Base-by-base conservation (phyloP, 2,113 vertebrate genomes). In the Edolisoma coerulescens region DNA sequence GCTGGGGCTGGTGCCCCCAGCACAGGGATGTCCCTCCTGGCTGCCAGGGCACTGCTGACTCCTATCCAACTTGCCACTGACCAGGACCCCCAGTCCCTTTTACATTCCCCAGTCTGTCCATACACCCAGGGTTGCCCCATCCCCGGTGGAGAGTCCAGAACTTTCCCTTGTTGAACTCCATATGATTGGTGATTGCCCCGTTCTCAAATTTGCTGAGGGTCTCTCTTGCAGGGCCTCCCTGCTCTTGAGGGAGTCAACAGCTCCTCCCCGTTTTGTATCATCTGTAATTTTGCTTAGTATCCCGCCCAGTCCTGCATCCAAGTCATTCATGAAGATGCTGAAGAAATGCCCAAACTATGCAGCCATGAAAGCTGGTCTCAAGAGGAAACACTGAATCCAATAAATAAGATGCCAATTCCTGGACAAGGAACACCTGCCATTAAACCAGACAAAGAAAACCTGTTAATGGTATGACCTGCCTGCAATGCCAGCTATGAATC, bases 11-110 rank as follows among this genome's bases (percentile, higher is more conserved):
- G 4, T 44, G 20, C 0, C 16, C 22, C 15, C 16, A 44, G 13
- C 1, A 32, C 10, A 26, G 16, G 10, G 17, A 5, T 44, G 47
- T 7, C 13, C 47, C 33, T 44, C 27, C 37, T 52, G 45, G 24
- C 26, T 52, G 56, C 32, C 16, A 61, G 26, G 16, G 11, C 14
- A 33, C 39, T 45, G 13, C 22, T 53, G 33, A 9, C 9, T 45
- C 41, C 8, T 37, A 8, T 23, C 3, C 32, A 52, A 7, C 16
- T 16, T 53, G 39, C 11, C 57, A 37, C 19, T 0, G 0, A 22
- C 21, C 11, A 45, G 47, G 11, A 73, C 3, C 11, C 7, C 33
- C 5, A 53, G 4, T 9, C 18, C 13, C 32, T 52, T 30, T 45
- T 27, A 50, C 27, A 18, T 37, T 53, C 27, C 33, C 22, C 39